These are phyloP conservation scores for Suricata suricatta DNA, from an alignment of 2,113 vertebrate species.

Conservation along the genomic window DNA sequence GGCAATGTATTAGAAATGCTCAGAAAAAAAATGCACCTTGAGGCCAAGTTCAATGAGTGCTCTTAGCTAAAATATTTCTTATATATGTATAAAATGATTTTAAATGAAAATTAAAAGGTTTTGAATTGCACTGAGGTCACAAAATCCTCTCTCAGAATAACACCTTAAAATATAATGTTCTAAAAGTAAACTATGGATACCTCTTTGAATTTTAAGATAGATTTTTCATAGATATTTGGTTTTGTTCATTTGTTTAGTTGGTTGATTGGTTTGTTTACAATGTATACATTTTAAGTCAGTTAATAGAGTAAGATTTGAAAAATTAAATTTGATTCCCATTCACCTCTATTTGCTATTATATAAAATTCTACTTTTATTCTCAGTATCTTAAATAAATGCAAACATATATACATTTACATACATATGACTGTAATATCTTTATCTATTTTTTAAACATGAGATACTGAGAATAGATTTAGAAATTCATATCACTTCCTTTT, in stretches of 20 bases:
- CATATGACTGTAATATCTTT: not conserved
- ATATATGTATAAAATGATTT: not conserved
- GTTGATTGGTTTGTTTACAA: not conserved
- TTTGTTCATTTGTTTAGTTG: not conserved
- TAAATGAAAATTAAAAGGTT: not conserved
- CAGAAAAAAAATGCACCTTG: not conserved
- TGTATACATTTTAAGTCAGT: not conserved
- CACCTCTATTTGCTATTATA: not conserved
- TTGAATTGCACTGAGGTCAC: not conserved
- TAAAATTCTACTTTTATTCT: not conserved
- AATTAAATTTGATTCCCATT: not conserved
- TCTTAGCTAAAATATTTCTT: not conserved
- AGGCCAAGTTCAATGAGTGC: not conserved
- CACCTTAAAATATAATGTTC: not conserved
- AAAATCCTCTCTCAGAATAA: not conserved
- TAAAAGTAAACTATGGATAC: not conserved
- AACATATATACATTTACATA: not conserved
- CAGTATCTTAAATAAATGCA: not conserved
- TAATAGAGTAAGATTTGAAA: not conserved
- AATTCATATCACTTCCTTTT: not conserved
- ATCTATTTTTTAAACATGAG: not conserved
- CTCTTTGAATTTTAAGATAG: not conserved
- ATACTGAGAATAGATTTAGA: not conserved
- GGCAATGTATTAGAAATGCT: not conserved
- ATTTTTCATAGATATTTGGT: not conserved